Percentiles rank a stretch among this genome's conserved stretches.
These are phyloP conservation scores for Busseola fusca DNA, from an alignment of 2,888 invertebrate genomes.

Conservation along the genomic window DNA sequence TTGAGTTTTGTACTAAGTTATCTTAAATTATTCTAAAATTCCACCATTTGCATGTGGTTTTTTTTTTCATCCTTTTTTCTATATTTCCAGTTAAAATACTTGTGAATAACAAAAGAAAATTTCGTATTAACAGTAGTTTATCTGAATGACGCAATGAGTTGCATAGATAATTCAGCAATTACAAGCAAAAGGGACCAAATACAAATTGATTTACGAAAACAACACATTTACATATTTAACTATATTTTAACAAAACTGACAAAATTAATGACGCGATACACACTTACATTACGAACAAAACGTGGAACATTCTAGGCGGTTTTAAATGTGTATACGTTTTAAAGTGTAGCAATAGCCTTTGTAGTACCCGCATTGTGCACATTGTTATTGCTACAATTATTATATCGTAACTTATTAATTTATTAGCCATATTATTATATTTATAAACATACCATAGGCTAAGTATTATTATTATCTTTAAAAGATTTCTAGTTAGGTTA, in stretches of 20 bases:
- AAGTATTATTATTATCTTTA: constrained; percentile 87
- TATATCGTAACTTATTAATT: constrained; percentile 83
- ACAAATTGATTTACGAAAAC: constrained; percentile 78
- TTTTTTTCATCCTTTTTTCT: constrained; percentile 60
- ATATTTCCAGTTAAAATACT: constrained; percentile 70
- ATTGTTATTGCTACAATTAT: constrained; percentile 75
- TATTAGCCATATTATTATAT: constrained; percentile 88
- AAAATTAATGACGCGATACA: constrained; percentile 77
- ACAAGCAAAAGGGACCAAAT: constrained; percentile 89
- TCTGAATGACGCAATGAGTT: constrained; percentile 75
- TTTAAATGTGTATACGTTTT: constrained; percentile 74
- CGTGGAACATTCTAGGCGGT: constrained; percentile 81
- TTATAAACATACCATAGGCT: constrained; percentile 89
- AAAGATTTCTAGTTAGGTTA: constrained; percentile 87
- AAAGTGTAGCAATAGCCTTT: constrained; percentile 73
- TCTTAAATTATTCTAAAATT: constrained; percentile 61
- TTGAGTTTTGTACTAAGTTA: constrained; percentile 57
- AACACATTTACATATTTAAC: constrained; percentile 71
- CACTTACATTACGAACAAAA: constrained; percentile 73
- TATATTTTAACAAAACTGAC: constrained; percentile 84
- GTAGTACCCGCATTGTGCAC: constrained; percentile 61
- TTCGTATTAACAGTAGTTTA: constrained; percentile 77
- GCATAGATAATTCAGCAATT: constrained; percentile 80
- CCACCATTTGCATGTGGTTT: constrained; percentile 76
- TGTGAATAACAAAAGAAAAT: constrained; percentile 79